Evolutionary conservation across 2,113 vertebrate species (phyloP).

Genomic region (Grammomys dolichurus): DNA sequence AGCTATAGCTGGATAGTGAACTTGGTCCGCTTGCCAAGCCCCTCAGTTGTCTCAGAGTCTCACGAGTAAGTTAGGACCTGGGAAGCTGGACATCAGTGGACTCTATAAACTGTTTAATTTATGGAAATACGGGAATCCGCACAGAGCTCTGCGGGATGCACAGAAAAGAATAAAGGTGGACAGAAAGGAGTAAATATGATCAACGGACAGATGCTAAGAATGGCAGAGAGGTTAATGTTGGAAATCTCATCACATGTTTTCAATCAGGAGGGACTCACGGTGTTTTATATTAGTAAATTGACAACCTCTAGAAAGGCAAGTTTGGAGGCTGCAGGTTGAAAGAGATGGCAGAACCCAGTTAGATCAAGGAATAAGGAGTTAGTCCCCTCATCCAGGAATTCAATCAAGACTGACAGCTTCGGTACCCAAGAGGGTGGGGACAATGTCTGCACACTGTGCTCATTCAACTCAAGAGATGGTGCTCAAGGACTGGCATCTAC

Average conservation of each 20-base stretch:
- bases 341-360: not conserved
- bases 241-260: not conserved
- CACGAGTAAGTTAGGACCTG: not conserved
- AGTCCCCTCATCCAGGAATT: not conserved
- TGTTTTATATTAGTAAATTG: not conserved
- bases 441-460: no score
- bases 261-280: not conserved
- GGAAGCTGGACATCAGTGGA: not conserved
- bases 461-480: no score
- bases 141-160: not conserved
- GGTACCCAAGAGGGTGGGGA: no score
- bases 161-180: not conserved
- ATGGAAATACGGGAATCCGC: not conserved
- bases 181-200: not conserved
- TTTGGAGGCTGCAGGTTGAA: not conserved
- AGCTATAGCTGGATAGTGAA: not conserved
- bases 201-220: not conserved
- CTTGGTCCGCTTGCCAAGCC: not conserved
- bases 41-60: not conserved
- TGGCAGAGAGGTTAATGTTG: not conserved
- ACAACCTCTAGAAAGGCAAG: not conserved
- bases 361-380: not conserved
- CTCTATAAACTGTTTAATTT: not conserved
- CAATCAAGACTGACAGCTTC: no score
- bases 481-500: not conserved